phyloP scores from a whole-genome alignment of 2,113 vertebrate genomes.

The Orthonyx spaldingii region DNA sequence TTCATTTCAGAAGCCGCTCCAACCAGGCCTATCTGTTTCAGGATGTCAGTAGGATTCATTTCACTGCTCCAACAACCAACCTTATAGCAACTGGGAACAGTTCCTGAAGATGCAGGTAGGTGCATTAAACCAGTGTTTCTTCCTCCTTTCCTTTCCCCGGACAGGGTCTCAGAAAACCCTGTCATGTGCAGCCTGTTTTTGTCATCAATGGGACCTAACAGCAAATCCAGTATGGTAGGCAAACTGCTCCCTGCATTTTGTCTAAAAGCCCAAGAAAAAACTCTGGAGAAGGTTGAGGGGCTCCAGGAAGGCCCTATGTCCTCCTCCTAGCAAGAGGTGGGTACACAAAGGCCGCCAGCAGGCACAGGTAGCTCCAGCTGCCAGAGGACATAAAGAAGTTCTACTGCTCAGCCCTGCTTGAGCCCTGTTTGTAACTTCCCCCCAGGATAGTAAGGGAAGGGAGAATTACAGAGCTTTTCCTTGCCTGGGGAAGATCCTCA shows the following conservation, averaged over 20 bases:
- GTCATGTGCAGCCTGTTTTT: neutral
- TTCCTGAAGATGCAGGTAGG: neutral
- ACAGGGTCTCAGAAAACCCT: neutral
- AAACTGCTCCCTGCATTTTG: neutral
- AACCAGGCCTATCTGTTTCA: neutral
- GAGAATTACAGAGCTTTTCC: neutral
- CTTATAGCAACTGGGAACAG: neutral
- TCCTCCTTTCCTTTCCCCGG: neutral
- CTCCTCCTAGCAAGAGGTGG: neutral
- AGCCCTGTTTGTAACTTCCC: neutral
- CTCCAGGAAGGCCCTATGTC: neutral
- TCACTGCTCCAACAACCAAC: neutral
- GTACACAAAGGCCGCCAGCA: neutral
- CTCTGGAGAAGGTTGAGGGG: neutral
- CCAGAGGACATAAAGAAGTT: neutral
- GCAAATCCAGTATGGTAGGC: neutral
- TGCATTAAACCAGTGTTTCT: neutral
- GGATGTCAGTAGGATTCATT: slow-evolving; percentile 3
- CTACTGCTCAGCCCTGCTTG: neutral
- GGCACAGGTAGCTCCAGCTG: neutral
- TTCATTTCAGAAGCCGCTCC: neutral
- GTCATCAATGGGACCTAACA: neutral
- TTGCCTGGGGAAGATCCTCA: neutral
- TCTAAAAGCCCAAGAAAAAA: neutral
- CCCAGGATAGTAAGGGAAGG: accelerated